These are phyloP conservation scores for Poecilia velifera DNA, from an alignment of 2,797 vertebrate genomes.

Conservation along the genomic window DNA sequence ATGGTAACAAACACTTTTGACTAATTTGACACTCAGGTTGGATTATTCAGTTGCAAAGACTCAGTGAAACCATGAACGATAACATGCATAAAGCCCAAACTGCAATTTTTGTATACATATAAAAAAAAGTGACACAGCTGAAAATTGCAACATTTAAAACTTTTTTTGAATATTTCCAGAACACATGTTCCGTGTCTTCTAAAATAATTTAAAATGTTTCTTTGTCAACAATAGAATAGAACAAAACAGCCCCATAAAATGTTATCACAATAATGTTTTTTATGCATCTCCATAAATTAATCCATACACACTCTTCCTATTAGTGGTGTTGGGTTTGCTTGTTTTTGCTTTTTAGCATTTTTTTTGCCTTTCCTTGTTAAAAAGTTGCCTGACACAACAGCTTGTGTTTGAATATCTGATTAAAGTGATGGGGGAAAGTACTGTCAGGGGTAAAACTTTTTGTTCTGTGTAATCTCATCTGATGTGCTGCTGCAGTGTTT, in stretches of 20 bases:
- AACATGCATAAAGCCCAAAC: not conserved
- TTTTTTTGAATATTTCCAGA: not conserved
- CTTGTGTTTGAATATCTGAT: constrained; percentile 63
- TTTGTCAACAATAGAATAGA: not conserved
- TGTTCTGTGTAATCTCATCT: constrained; percentile 69
- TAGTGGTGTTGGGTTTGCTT: not conserved
- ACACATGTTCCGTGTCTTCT: not conserved
- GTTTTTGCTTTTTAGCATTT: constrained; percentile 4
- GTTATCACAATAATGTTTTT: not conserved
- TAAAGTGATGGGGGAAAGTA: constrained; percentile 50
- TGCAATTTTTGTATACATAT: not conserved
- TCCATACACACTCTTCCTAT: not conserved
- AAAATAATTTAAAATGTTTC: not conserved
- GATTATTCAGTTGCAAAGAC: not conserved
- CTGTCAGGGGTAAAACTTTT: constrained; percentile 74
- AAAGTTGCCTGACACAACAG: constrained; percentile 31
- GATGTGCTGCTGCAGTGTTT: constrained; percentile 68
- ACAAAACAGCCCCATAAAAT: not conserved
- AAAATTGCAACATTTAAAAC: not conserved
- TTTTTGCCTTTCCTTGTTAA: constrained; percentile 10
- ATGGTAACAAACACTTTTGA: not conserved
- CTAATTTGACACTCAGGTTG: not conserved
- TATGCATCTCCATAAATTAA: not conserved
- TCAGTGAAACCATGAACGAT: not conserved
- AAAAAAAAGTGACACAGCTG: not conserved